phyloP scores from a whole-genome alignment of 37 sponge, comb jelly and placozoan species.

The Chondrilla cf. caribensis region DNA sequence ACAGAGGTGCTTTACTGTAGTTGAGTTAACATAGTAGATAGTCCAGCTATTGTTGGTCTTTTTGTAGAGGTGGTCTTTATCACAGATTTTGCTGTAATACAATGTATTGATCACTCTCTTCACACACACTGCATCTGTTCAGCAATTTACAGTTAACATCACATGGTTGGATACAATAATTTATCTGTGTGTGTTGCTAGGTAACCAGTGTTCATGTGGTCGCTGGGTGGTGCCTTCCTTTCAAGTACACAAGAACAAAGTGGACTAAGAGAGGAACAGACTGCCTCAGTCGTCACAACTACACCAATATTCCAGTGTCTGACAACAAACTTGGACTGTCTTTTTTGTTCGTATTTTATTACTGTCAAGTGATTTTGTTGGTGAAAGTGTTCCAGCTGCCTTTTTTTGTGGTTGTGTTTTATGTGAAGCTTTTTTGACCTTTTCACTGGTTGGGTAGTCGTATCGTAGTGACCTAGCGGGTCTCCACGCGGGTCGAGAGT shows the following conservation, averaged over 20 bases:
- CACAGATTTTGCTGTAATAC: no score
- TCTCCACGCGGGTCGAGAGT: slow-evolving; percentile 43
- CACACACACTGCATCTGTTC: no score
- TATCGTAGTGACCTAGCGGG: slow-evolving; percentile 62
- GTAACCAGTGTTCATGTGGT: slow-evolving; percentile 93
- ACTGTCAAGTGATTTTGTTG: not conserved
- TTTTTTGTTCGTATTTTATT: slow-evolving; percentile 4
- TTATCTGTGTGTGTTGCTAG: slow-evolving; percentile 6
- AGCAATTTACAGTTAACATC: no score
- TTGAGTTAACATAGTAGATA: no score
- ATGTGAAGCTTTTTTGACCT: not conserved
- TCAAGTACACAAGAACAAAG: slow-evolving; percentile 67
- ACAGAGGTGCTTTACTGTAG: no score
- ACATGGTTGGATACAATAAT: no score
- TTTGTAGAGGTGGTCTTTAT: no score
- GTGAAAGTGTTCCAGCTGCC: not conserved
- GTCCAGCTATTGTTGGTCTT: no score
- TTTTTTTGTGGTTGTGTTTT: not conserved
- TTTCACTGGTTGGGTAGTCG: slow-evolving; percentile 26
- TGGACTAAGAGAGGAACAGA: slow-evolving; percentile 26
- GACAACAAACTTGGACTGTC: slow-evolving; percentile 77
- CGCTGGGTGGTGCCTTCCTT: slow-evolving; percentile 95
- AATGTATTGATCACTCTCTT: no score
- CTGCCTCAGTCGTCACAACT: slow-evolving; percentile 37
- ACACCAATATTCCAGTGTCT: slow-evolving; percentile 77